phyloP scores from a whole-genome alignment of 2,113 vertebrate species.

The Anolis carolinensis region DNA sequence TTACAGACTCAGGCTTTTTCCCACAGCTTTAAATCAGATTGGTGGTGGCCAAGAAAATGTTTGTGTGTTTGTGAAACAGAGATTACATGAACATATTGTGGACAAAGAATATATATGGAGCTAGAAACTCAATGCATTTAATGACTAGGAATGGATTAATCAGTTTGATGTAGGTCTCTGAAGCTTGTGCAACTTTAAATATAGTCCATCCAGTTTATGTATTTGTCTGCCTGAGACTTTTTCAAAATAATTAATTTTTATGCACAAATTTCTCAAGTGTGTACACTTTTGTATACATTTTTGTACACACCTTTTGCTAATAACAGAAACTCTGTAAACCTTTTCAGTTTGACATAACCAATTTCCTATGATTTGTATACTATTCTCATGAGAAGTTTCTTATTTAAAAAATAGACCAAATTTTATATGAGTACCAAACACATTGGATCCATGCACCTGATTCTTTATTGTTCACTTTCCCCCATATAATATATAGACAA shows the following conservation, averaged over 20 bases:
- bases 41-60: not conserved
- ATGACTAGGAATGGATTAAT: not conserved
- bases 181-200: not conserved
- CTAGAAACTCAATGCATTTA: not conserved
- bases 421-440: not conserved
- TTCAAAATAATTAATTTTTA: not conserved
- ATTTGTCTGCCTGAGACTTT: not conserved
- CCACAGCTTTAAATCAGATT: slow-evolving; percentile 2
- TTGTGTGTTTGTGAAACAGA: not conserved
- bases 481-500: not conserved
- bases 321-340: too few species aligned
- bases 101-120: not conserved
- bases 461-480: not conserved
- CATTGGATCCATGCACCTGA: not conserved
- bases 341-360: not conserved
- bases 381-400: not conserved
- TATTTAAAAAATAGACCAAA: too few species aligned
- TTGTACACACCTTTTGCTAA: not conserved
- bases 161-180: not conserved
- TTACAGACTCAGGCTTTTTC: not conserved
- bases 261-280: not conserved
- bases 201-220: not conserved
- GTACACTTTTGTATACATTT: not conserved
- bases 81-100: not conserved
- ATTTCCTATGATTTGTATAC: not conserved